Evolutionary conservation across 1,140 invertebrate genomes (phyloP).

Genomic region (Chironomus tepperi): DNA sequence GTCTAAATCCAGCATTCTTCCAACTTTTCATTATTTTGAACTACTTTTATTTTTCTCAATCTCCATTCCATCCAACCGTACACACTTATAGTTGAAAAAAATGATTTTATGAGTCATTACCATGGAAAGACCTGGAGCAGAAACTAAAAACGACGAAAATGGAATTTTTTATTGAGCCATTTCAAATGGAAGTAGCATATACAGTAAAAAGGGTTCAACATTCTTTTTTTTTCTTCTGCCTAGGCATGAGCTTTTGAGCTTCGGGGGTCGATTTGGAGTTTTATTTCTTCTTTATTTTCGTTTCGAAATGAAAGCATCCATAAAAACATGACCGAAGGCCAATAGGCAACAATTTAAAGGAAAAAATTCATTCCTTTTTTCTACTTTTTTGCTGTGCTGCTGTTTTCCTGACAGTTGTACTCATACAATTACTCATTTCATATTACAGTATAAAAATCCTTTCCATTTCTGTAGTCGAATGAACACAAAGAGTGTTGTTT

Average conservation of each 20-base stretch:
- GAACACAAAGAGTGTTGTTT: neutral
- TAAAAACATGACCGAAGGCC: neutral
- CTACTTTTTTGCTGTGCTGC: neutral
- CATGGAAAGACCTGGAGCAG: neutral
- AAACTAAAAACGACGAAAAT: neutral
- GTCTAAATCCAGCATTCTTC: too few relatives aligned
- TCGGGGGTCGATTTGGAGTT: neutral
- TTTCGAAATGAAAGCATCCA: neutral
- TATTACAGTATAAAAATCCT: neutral
- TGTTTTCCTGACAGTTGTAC: neutral
- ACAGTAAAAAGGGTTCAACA: neutral
- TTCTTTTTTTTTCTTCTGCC: neutral
- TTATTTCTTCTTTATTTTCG: neutral
- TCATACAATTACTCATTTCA: neutral
- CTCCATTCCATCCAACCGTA: too few relatives aligned
- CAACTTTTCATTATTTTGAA: too few relatives aligned
- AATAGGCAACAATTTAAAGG: slow-evolving; percentile 18
- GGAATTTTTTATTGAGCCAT: neutral
- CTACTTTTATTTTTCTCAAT: too few relatives aligned
- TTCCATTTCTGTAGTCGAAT: neutral
- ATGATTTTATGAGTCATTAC: slow-evolving; percentile 3
- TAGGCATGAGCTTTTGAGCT: neutral
- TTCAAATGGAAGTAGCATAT: neutral
- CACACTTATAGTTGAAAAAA: neutral
- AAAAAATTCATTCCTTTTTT: neutral